Percentiles rank a stretch among this genome's conserved stretches.
Evolutionary conservation across 2,113 vertebrate genomes (phyloP).

Genomic region (Scophthalmus maximus): DNA sequence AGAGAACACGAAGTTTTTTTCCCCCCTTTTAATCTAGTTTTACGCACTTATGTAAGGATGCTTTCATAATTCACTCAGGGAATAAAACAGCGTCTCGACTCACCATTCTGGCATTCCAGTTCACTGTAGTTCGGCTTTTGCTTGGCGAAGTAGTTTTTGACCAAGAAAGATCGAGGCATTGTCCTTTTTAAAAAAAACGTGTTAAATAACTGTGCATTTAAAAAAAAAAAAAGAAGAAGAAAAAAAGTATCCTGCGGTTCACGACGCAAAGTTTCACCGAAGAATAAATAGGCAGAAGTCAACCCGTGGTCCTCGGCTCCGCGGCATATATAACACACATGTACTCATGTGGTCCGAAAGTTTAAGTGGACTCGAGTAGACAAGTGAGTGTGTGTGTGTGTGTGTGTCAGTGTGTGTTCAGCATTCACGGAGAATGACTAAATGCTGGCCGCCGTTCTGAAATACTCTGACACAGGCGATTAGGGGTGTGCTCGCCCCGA

Average conservation of each 20-base stretch:
- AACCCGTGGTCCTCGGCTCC: conserved; percentile 40
- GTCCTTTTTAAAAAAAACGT: conserved; percentile 50
- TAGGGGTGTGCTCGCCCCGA: conserved; percentile 79
- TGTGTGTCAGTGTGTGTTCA: conserved; percentile 19
- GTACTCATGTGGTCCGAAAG: conserved; percentile 44
- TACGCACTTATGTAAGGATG: conserved; percentile 21
- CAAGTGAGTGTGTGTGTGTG: neutral
- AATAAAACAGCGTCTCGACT: conserved; percentile 53
- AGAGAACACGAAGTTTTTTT: conserved; percentile 18
- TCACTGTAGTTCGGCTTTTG: conserved; percentile 98
- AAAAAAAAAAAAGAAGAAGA: too few species aligned
- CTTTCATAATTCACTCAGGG: conserved; percentile 8
- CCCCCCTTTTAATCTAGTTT: neutral
- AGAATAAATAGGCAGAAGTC: neutral
- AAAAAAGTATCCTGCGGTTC: conserved; percentile 71
- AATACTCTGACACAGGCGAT: conserved; percentile 74
- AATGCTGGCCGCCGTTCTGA: conserved; percentile 76
- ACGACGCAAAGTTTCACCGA: conserved; percentile 49
- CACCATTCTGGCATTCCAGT: conserved; percentile 91
- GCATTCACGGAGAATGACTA: conserved; percentile 70
- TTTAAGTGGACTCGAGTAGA: conserved; percentile 44
- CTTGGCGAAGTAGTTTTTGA: conserved; percentile 93
- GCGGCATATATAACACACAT: neutral
- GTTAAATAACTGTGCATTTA: conserved; percentile 60
- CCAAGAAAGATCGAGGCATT: conserved; percentile 96